Percentiles rank a stretch among this genome's conserved stretches.
Evolutionary conservation across 2,113 vertebrate species (phyloP).

Genomic region (Spea multiplicata): DNA sequence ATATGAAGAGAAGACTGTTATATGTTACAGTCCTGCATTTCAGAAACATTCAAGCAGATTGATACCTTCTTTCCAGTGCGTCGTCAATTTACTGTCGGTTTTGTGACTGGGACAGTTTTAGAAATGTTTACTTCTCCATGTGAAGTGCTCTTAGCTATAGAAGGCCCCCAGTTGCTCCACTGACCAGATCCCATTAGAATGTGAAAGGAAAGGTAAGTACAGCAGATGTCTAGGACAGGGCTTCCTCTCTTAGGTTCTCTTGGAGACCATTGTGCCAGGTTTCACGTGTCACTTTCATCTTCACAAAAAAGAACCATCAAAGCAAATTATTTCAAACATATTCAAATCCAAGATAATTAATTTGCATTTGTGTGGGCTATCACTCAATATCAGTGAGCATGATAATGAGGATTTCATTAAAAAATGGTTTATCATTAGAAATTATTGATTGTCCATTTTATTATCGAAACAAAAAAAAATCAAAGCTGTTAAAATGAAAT

Average conservation of each 20-base stretch:
- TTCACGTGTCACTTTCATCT: slow-evolving; percentile 31
- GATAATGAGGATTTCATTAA: too few species aligned
- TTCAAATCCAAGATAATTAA: too few species aligned
- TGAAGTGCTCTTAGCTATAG: background rate
- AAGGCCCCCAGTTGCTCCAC: background rate
- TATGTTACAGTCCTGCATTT: too few species aligned
- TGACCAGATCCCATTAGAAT: slow-evolving; percentile 17
- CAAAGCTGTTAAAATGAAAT: too few species aligned
- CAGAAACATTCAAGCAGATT: too few species aligned
- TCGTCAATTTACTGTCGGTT: background rate
- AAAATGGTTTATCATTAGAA: too few species aligned
- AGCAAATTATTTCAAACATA: background rate
- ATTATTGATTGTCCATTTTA: too few species aligned
- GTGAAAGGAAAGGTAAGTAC: slow-evolving; percentile 2
- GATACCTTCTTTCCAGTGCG: too few species aligned
- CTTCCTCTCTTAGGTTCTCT: slow-evolving; percentile 11
- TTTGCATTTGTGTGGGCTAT: too few species aligned
- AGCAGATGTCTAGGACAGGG: slow-evolving; percentile 20
- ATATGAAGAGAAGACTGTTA: too few species aligned
- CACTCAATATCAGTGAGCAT: too few species aligned
- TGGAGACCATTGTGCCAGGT: slow-evolving; percentile 17
- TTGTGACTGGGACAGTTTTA: background rate
- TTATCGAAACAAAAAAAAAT: too few species aligned
- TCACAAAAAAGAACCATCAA: slow-evolving; percentile 11
- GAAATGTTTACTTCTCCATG: background rate